Percentiles rank a stretch among this genome's conserved stretches.
Conservation (phyloP, 2,113 vertebrate genomes). For the Tursiops truncatus region DNA sequence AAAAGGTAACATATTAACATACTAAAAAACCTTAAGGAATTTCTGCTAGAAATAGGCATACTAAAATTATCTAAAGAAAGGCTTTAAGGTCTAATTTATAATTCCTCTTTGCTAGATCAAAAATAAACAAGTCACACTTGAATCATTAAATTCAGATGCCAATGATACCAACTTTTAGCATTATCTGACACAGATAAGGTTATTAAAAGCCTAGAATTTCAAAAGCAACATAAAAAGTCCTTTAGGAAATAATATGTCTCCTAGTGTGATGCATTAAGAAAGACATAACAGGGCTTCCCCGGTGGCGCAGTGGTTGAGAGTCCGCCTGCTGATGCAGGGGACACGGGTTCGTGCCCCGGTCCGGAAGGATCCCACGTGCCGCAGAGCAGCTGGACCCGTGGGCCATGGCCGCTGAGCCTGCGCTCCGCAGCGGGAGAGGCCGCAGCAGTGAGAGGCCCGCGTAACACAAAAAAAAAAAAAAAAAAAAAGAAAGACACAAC, state of each 20-base stretch:
- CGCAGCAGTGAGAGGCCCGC: too few relatives aligned
- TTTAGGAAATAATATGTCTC: neutral
- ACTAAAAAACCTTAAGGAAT: neutral
- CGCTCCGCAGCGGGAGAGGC: too few relatives aligned
- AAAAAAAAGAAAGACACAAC: neutral
- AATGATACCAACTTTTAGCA: neutral
- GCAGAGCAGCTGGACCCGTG: too few relatives aligned
- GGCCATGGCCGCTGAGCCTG: too few relatives aligned
- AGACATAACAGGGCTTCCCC: neutral
- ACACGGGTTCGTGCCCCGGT: too few relatives aligned
- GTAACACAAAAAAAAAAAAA: too few relatives aligned
- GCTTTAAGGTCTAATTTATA: constrained; percentile 6
- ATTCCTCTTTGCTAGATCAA: neutral
- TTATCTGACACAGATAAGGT: neutral
- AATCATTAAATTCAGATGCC: neutral
- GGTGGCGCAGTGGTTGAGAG: too few relatives aligned
- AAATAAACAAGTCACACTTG: neutral
- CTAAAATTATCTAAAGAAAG: constrained; percentile 13
- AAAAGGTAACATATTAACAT: constrained; percentile 13
- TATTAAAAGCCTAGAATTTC: neutral
- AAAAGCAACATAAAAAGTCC: neutral
- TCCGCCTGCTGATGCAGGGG: too few relatives aligned
- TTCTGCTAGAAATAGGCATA: neutral
- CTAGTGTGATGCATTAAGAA: neutral
- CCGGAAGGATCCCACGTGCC: too few relatives aligned